A percentile compares a stretch with the other conserved stretches of the same genome.
Conservation (phyloP, 2,113 vertebrate species). For the Guaruba guarouba region DNA sequence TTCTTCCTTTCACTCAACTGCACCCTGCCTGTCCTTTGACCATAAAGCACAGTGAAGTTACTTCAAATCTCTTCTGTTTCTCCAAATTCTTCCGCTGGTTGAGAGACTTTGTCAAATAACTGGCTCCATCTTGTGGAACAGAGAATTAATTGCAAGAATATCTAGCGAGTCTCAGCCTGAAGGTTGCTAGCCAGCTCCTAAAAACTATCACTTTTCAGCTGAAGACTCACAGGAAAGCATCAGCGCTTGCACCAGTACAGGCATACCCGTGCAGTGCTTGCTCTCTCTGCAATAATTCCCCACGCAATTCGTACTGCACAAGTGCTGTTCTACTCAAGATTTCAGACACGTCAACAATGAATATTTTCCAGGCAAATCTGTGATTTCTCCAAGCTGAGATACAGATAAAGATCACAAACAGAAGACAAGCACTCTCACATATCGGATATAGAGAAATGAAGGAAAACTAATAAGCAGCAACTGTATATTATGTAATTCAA, state of each 20-base stretch:
- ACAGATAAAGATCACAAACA: not conserved
- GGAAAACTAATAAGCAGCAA: not conserved
- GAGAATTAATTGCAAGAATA: constrained; percentile 16
- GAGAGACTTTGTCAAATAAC: not conserved
- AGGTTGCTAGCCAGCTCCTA: not conserved
- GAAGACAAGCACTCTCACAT: not conserved
- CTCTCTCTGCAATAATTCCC: not conserved
- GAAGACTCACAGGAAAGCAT: not conserved
- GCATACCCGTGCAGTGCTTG: not conserved
- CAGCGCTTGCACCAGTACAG: not conserved
- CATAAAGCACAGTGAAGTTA: not conserved
- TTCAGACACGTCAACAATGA: not conserved
- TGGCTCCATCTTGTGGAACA: constrained; percentile 56
- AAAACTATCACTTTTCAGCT: not conserved
- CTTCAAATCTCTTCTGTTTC: not conserved
- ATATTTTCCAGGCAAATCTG: not conserved
- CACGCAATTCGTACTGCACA: not conserved
- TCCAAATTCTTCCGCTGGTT: not conserved
- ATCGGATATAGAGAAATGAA: not conserved
- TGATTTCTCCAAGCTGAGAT: not conserved
- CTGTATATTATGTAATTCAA: not conserved
- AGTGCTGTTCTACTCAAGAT: not conserved
- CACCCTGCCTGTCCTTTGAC: not conserved
- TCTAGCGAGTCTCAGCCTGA: not conserved
- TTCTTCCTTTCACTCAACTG: not conserved